Conservation (phyloP, 1,140 invertebrate genomes). For the Cydia pomonella region DNA sequence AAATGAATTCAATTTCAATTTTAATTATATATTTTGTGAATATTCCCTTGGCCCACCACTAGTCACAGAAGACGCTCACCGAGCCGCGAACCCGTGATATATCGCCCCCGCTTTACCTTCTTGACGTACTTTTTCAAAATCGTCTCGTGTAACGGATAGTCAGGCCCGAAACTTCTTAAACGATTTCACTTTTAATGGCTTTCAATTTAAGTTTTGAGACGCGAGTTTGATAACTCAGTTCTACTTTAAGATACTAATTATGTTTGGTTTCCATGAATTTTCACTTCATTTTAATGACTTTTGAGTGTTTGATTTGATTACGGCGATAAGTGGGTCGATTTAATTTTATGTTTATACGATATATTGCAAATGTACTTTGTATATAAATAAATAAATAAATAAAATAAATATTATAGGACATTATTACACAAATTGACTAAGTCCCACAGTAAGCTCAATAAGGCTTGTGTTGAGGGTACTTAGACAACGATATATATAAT, state of each 20-base stretch:
- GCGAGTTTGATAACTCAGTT: conserved; percentile 62
- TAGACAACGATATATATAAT: no score
- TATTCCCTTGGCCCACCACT: neutral
- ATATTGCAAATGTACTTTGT: no score
- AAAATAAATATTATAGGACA: no score
- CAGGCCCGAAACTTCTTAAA: conserved; percentile 56
- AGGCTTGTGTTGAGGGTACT: no score
- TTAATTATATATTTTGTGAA: neutral
- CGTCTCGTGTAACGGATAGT: conserved; percentile 48
- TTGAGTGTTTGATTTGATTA: conserved; percentile 34
- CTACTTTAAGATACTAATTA: conserved; percentile 42
- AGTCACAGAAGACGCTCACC: conserved; percentile 34
- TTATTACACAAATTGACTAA: no score
- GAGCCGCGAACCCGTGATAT: conserved; percentile 55
- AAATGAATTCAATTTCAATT: no score
- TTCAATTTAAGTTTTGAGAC: conserved; percentile 64
- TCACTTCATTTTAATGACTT: conserved; percentile 35
- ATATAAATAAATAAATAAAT: no score
- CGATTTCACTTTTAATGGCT: conserved; percentile 67
- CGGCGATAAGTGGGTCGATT: conserved; percentile 7
- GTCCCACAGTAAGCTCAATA: no score
- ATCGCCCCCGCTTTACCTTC: conserved; percentile 55
- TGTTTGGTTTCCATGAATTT: conserved; percentile 32
- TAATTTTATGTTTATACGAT: neutral
- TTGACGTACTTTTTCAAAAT: conserved; percentile 63